phyloP scores from a whole-genome alignment of 2,888 invertebrate genomes.

The Cryptops parisi region DNA sequence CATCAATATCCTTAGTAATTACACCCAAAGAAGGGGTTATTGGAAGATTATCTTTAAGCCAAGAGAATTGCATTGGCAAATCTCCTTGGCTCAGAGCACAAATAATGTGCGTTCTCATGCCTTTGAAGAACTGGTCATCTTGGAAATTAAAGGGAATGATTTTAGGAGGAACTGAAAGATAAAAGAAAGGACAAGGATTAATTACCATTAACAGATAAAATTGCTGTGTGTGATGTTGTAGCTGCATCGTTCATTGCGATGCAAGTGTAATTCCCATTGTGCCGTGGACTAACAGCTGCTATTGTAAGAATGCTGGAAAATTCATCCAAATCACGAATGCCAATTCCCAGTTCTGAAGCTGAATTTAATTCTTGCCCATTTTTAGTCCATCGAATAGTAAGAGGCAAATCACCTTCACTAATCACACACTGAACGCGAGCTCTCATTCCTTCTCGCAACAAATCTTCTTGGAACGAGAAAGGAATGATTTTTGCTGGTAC shows the following conservation, averaged over 20 bases:
- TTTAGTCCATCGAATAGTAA: conserved; percentile 29
- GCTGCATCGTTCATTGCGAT: conserved; percentile 4
- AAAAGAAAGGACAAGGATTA: background rate
- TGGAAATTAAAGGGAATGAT: conserved; percentile 62
- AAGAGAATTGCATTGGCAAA: conserved; percentile 56
- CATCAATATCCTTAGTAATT: conserved; percentile 20
- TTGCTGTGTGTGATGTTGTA: background rate
- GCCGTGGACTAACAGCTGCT: conserved; percentile 25
- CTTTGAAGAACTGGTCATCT: conserved; percentile 51
- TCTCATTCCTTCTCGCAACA: conserved; percentile 1
- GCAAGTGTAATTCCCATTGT: conserved; percentile 32
- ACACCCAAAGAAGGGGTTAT: conserved; percentile 25
- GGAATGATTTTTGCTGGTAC: conserved; percentile 3
- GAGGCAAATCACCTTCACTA: conserved; percentile 27
- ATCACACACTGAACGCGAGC: too few relatives aligned
- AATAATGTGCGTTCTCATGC: conserved; percentile 54
- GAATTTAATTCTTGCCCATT: conserved; percentile 28
- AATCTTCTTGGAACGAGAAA: conserved; percentile 8
- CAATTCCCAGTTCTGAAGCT: conserved; percentile 19
- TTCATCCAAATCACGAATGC: conserved; percentile 25
- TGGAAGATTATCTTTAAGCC: conserved; percentile 38
- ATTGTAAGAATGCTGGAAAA: conserved; percentile 29
- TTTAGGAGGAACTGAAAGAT: conserved; percentile 50
- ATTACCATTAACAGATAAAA: conserved; percentile 7
- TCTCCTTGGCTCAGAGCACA: conserved; percentile 63